These are phyloP conservation scores for Marisa cornuarietis DNA, from an alignment of 1,140 invertebrate species.

Conservation along the genomic window DNA sequence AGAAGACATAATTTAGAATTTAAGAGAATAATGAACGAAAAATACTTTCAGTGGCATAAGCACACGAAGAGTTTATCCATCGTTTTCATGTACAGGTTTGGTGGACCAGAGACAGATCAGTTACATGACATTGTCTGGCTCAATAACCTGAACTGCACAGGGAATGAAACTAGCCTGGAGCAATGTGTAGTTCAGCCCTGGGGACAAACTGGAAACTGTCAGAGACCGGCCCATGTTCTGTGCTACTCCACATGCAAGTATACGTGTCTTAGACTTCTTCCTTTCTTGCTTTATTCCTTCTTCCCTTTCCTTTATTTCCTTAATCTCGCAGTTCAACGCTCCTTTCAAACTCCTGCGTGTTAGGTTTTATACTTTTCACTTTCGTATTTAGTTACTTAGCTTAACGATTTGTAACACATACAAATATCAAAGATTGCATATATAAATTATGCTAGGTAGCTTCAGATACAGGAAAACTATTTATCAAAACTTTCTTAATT, in stretches of 20 bases:
- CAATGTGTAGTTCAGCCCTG: slow-evolving; percentile 41
- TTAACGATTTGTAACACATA: too few species aligned
- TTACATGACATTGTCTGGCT: slow-evolving; percentile 69
- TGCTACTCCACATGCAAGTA: slow-evolving; percentile 40
- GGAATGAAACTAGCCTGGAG: slow-evolving; percentile 39
- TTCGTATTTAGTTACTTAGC: background rate
- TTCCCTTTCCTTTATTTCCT: too few species aligned
- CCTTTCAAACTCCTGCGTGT: background rate
- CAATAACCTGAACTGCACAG: slow-evolving; percentile 69
- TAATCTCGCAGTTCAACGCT: background rate
- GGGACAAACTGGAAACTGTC: slow-evolving; percentile 43
- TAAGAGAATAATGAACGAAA: background rate
- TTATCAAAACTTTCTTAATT: background rate
- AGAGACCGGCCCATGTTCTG: slow-evolving; percentile 43
- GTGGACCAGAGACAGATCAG: background rate
- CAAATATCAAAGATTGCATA: too few species aligned
- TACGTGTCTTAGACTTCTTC: background rate
- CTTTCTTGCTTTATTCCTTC: too few species aligned
- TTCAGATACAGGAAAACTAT: background rate
- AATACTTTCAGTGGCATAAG: background rate
- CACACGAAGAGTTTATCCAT: background rate
- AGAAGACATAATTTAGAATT: background rate
- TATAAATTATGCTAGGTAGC: background rate
- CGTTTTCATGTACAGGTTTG: background rate
- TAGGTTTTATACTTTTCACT: background rate